Percentiles rank a stretch among this genome's conserved stretches.
These are phyloP conservation scores for Galerucella calmariensis DNA, from an alignment of 2,888 invertebrate genomes.

Conservation along the genomic window DNA sequence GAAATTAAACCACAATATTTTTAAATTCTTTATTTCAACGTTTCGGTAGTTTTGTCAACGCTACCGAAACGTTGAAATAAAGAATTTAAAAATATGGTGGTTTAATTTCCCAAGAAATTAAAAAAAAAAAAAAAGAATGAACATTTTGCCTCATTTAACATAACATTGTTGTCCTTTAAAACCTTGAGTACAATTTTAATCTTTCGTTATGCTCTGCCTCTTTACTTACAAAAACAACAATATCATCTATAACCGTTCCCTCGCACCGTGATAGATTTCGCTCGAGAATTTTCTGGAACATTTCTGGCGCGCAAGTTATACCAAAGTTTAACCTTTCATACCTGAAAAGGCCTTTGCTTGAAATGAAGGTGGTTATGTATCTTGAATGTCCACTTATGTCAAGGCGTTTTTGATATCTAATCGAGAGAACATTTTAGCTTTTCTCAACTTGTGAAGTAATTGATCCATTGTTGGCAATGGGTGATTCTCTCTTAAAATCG, in stretches of 20 bases:
- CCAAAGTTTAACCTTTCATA: slow-evolving; percentile 12
- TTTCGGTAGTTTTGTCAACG: no score
- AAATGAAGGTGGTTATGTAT: slow-evolving; percentile 27
- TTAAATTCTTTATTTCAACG: no score
- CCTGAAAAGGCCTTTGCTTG: slow-evolving; percentile 22
- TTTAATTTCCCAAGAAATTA: no score
- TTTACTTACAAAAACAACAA: not conserved
- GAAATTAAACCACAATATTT: no score
- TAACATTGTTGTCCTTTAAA: not conserved
- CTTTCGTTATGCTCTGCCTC: not conserved
- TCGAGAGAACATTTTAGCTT: slow-evolving; percentile 43
- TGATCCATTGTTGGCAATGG: slow-evolving; percentile 49
- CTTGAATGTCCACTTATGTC: slow-evolving; percentile 12
- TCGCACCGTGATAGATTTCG: no score
- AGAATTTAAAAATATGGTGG: no score
- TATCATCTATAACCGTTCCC: not conserved
- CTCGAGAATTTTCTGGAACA: no score
- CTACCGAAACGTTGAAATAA: no score
- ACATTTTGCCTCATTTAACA: no score
- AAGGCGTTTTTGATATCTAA: slow-evolving; percentile 23
- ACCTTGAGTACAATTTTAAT: not conserved
- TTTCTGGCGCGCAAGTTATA: no score
- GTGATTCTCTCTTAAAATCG: slow-evolving; percentile 50
- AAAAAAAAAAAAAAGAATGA: no score
- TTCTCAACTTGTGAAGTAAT: slow-evolving; percentile 48